Conservation (phyloP, 2,888 invertebrate genomes). For the Theodoxus fluviatilis region DNA sequence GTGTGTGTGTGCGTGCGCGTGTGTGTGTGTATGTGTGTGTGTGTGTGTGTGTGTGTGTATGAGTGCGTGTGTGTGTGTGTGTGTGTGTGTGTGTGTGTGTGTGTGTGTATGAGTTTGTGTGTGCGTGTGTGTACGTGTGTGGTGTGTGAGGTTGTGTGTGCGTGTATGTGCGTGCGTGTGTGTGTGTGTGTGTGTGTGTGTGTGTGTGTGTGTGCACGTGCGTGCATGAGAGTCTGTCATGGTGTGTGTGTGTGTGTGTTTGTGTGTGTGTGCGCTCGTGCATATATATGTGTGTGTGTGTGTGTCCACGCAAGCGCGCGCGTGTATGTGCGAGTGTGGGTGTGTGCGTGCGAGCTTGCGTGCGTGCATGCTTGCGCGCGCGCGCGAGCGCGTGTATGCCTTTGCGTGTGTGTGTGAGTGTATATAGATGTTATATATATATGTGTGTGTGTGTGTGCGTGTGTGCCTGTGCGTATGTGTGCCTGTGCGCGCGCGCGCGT, state of each 20-base stretch:
- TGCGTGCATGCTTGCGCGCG: too few species aligned
- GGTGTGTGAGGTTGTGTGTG: neutral
- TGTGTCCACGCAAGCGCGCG: neutral
- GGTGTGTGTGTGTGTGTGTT: neutral
- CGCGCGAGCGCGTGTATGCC: too few species aligned
- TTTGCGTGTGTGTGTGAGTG: too few species aligned
- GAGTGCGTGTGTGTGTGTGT: constrained; percentile 13
- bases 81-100: neutral
- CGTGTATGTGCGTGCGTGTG: constrained; percentile 3
- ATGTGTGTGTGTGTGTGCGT: neutral
- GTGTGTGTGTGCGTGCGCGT: neutral
- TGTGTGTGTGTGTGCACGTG: neutral
- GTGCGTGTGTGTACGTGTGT: constrained; percentile 6
- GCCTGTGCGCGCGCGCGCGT: neutral
- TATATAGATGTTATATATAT: neutral
- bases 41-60: constrained; percentile 15
- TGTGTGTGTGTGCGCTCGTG: constrained; percentile 7
- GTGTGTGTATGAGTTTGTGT: constrained; percentile 14
- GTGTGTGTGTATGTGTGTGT: constrained; percentile 4
- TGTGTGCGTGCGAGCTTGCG: neutral
- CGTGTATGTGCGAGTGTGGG: neutral
- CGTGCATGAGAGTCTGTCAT: neutral
- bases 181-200: constrained; percentile 13
- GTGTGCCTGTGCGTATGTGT: neutral
- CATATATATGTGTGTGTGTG: neutral